Conservation (phyloP, 2,888 invertebrate species). For the Tromatobia lineatoria region DNA sequence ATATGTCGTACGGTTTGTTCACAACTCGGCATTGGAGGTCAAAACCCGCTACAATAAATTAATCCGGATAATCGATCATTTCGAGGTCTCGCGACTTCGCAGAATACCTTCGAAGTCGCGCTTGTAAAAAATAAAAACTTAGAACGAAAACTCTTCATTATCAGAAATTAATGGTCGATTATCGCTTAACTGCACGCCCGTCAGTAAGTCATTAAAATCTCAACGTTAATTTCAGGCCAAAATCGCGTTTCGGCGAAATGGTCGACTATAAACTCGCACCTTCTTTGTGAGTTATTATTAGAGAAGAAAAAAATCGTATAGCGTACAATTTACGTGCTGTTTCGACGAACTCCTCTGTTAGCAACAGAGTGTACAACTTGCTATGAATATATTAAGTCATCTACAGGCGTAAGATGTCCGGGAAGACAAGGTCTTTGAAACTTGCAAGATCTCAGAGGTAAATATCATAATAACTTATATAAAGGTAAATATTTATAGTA, state of each 20-base stretch:
- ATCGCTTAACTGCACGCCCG: neutral
- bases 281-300: constrained; percentile 17
- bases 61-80: constrained; percentile 14
- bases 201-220: neutral
- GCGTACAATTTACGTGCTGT: neutral
- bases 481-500: no score
- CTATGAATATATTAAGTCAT: neutral
- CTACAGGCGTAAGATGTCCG: neutral
- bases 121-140: constrained; percentile 11
- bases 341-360: neutral
- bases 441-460: no score
- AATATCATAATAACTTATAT: no score
- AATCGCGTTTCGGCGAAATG: neutral
- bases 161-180: constrained; percentile 23
- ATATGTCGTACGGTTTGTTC: constrained; percentile 95
- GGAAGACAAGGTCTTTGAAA: neutral
- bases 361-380: neutral
- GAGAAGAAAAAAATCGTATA: neutral
- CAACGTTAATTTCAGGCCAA: neutral
- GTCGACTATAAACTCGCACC: neutral
- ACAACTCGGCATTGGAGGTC: constrained; percentile 90
- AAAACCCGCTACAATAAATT: constrained; percentile 87
- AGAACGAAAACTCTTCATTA: neutral
- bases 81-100: neutral
- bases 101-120: neutral